Percentiles rank a stretch among this genome's conserved stretches.
phyloP scores from a whole-genome alignment of 2,113 vertebrate species.

The Nibea albiflora region DNA sequence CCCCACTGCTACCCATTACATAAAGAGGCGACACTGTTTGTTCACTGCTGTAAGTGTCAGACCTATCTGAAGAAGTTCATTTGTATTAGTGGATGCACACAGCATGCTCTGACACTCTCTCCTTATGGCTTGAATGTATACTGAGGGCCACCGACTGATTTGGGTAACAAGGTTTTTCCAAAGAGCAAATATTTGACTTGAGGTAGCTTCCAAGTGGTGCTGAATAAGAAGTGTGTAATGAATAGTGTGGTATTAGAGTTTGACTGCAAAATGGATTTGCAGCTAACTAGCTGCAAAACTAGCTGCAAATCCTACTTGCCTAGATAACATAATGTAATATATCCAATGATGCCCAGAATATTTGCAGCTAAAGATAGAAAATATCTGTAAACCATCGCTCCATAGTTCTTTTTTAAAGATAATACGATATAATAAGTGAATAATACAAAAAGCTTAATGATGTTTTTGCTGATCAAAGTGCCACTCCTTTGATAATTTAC shows the following conservation, averaged over 20 bases:
- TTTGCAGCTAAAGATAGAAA: conserved; percentile 29
- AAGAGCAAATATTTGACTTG: conserved; percentile 80
- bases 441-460: conserved; percentile 41
- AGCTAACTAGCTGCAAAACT: no score
- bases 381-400: conserved; percentile 21
- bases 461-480: conserved; percentile 48
- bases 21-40: conserved; percentile 82
- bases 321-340: conserved; percentile 48
- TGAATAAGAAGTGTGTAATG: conserved; percentile 59
- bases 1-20: conserved; percentile 84
- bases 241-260: conserved; percentile 41
- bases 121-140: conserved; percentile 70
- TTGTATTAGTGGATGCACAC: conserved; percentile 84
- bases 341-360: conserved; percentile 13
- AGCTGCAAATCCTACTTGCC: conserved; percentile 46
- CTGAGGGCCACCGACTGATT: conserved; percentile 82
- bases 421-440: conserved; percentile 11
- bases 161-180: conserved; percentile 83
- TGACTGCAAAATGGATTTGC: neutral
- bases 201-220: conserved; percentile 58
- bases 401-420: neutral
- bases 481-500: conserved; percentile 63
- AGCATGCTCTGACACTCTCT: conserved; percentile 71
- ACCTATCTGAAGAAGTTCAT: conserved; percentile 80
- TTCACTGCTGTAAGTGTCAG: conserved; percentile 80